phyloP scores from a whole-genome alignment of 2,797 vertebrate species.

The Podarcis siculus region DNA sequence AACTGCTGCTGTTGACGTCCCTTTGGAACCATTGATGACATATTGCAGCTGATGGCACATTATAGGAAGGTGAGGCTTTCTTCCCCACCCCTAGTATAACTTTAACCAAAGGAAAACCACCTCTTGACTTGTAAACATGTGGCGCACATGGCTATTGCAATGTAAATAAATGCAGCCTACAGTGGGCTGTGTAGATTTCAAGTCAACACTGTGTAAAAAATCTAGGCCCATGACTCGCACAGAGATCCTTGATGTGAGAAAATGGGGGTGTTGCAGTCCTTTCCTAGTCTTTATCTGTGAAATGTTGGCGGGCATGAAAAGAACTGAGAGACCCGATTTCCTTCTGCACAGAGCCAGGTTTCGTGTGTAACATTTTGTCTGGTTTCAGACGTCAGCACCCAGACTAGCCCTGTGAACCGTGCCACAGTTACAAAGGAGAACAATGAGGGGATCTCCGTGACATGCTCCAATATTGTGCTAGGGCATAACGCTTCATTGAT shows the following conservation, averaged over 20 bases:
- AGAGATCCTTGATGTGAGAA: not conserved
- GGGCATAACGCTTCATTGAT: not conserved
- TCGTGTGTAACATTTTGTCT: fast-evolving
- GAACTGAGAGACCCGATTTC: not conserved
- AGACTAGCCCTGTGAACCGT: no score
- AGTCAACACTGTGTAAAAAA: not conserved
- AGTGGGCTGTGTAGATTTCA: not conserved
- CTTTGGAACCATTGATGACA: not conserved
- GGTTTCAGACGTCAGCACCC: not conserved
- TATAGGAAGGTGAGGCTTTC: not conserved
- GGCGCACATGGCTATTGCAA: not conserved
- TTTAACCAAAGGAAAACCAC: not conserved
- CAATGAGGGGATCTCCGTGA: fast-evolving
- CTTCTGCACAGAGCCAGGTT: not conserved
- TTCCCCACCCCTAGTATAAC: not conserved
- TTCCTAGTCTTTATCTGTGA: not conserved
- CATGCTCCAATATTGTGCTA: not conserved
- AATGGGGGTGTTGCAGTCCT: no score
- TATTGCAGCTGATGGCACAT: not conserved
- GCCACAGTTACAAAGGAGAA: not conserved
- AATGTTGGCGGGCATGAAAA: not conserved
- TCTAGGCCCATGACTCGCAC: no score
- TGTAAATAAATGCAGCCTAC: not conserved
- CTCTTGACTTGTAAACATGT: not conserved
- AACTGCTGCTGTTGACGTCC: not conserved